Base-by-base conservation (phyloP, 2,888 invertebrate species). In the Elysia crispata region DNA sequence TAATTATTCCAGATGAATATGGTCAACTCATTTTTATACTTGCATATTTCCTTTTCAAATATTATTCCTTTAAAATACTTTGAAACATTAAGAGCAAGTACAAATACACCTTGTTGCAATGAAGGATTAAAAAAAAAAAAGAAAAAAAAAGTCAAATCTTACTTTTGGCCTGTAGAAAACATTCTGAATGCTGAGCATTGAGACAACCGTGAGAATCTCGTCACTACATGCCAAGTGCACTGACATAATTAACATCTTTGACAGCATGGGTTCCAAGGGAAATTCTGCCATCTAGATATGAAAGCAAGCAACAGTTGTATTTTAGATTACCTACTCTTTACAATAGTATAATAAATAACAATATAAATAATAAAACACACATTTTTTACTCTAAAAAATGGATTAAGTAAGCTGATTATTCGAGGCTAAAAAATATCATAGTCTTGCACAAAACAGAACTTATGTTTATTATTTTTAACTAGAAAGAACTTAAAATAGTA, bases 201-300 rank as follows among this genome's bases (percentile, higher is more conserved):
- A 98, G 0, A 99, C 99, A 80, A 99, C 97, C 0, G 99, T 99
- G 13, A 99, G 94, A 84, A 99, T 96, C 93, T 99, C 99, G 92
- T 99, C 99, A 0, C 98, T 97, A 90, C 99, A 99, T 86, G 97
- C 97, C 67, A 98, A 93, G 30, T 99, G 97, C 0, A 99, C 99
- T 0, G 98, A 98, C 98, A 99, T 99, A 81, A 99, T 99, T 5
- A 99, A 94, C 95, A 99, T 97, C 94, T 99, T 99, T 0, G 98
- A 97, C 31, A 99, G 94, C 92, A 98, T 98, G 0, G 99, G 99
- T 91, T 99, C 99, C 77, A 99, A 93, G 0, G 99, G 99, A 92
- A 99, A 99, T 93, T 99, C 99, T 0, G 99, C 99, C 99, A 99
- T 99, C 95, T 96, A 93, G n/a, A 92, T 91, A 66, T 66, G 20